phyloP scores from a whole-genome alignment of 2,888 invertebrate species.

The Anthophora plumipes region DNA sequence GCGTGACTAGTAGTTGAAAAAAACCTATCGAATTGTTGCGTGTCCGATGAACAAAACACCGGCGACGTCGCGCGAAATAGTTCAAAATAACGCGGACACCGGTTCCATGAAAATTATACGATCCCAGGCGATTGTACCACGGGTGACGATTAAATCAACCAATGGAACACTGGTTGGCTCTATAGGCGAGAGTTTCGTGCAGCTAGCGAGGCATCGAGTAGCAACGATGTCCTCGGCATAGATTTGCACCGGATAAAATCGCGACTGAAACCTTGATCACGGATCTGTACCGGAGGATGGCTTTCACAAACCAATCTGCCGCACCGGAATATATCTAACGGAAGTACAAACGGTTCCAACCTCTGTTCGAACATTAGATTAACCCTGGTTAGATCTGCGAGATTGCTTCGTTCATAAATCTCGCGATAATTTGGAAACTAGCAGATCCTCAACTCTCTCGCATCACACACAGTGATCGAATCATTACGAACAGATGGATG shows the following conservation, averaged over 20 bases:
- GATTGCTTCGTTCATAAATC: too few species aligned
- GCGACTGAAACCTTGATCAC: constrained; percentile 52
- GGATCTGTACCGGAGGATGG: constrained; percentile 44
- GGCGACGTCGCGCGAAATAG: not conserved
- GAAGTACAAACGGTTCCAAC: constrained; percentile 49
- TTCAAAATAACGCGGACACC: constrained; percentile 26
- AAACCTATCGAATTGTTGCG: constrained; percentile 22
- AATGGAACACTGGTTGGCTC: not conserved
- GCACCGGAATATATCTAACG: constrained; percentile 2
- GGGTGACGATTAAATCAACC: constrained; percentile 7
- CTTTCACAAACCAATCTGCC: constrained; percentile 47
- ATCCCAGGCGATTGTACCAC: not conserved
- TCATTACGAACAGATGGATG: too few species aligned
- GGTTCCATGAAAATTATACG: constrained; percentile 22
- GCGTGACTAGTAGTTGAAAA: not conserved
- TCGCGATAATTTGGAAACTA: too few species aligned
- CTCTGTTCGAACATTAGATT: constrained; percentile 63
- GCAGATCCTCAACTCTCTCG: too few species aligned
- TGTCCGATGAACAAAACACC: constrained; percentile 22
- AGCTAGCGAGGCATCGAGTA: constrained; percentile 6
- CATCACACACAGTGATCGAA: too few species aligned
- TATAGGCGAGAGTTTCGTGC: not conserved
- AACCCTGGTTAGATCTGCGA: too few species aligned
- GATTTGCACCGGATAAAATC: constrained; percentile 45
- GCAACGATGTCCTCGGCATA: constrained; percentile 11